Conservation (phyloP, 2,888 invertebrate genomes). For the Metellina segmentata region DNA sequence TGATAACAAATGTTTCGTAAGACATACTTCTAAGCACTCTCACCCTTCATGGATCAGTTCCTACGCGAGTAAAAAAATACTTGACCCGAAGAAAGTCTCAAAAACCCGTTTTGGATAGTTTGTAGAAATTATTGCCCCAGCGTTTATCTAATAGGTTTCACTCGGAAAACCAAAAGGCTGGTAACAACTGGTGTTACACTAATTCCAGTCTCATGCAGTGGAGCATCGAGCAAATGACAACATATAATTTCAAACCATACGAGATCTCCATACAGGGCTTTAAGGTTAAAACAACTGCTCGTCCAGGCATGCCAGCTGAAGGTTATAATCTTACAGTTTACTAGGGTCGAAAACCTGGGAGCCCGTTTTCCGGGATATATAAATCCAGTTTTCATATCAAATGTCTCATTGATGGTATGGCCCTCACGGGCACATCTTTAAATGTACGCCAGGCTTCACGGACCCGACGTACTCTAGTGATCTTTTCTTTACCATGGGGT, state of each 20-base stretch:
- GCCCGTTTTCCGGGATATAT: no score
- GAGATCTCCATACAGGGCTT: neutral
- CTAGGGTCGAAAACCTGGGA: no score
- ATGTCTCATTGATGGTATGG: no score
- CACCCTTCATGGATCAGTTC: conserved; percentile 56
- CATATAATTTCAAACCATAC: neutral
- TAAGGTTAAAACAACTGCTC: neutral
- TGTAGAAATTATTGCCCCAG: conserved; percentile 24
- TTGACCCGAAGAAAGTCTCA: neutral
- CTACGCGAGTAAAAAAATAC: conserved; percentile 1
- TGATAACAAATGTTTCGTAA: no score
- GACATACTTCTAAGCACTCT: neutral
- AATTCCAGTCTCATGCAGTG: neutral
- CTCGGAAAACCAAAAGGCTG: neutral
- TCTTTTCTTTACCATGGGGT: no score
- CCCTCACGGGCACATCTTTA: no score
- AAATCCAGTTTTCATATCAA: no score
- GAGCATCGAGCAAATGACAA: neutral
- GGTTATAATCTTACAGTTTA: neutral
- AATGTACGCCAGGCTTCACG: no score
- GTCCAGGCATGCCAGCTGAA: neutral
- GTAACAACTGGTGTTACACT: neutral
- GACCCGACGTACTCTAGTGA: no score
- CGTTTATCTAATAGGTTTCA: conserved; percentile 21
- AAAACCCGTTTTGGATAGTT: conserved; percentile 23